Evolutionary conservation across 2,888 invertebrate genomes (phyloP).

Genomic region (Epirrita christyi): DNA sequence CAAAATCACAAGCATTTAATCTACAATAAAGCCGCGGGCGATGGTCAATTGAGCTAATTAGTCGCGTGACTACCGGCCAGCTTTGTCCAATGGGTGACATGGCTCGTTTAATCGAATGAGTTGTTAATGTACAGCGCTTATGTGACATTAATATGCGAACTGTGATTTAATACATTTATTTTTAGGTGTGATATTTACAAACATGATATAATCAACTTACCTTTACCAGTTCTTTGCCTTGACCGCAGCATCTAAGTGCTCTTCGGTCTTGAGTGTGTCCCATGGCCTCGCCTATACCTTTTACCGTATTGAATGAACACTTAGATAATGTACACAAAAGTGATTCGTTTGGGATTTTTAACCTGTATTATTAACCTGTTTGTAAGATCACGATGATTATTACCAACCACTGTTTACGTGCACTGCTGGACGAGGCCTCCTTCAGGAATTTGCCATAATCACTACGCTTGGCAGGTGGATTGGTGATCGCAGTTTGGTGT

Average conservation of each 20-base stretch:
- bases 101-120: slow-evolving; percentile 23
- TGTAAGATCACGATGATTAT: no score
- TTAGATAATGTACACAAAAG: no score
- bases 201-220: slow-evolving; percentile 3
- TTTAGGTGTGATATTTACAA: slow-evolving; percentile 7
- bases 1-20: slow-evolving; percentile 35
- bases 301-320: slow-evolving; percentile 3
- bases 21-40: slow-evolving; percentile 34
- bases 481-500: no score
- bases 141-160: slow-evolving; percentile 1
- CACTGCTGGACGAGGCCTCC: no score
- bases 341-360: no score
- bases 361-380: no score
- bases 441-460: no score
- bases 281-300: slow-evolving; percentile 11
- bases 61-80: slow-evolving; percentile 32
- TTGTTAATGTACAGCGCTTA: slow-evolving; percentile 6
- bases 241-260: slow-evolving; percentile 9
- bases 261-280: slow-evolving; percentile 3
- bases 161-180: slow-evolving; percentile 12
- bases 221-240: slow-evolving; percentile 7
- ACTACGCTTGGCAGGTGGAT: no score
- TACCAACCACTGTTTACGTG: no score
- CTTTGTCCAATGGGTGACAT: slow-evolving; percentile 17
- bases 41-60: slow-evolving; percentile 39